phyloP scores from a whole-genome alignment of 1,140 invertebrate species.

The Heliconius eleuchia region DNA sequence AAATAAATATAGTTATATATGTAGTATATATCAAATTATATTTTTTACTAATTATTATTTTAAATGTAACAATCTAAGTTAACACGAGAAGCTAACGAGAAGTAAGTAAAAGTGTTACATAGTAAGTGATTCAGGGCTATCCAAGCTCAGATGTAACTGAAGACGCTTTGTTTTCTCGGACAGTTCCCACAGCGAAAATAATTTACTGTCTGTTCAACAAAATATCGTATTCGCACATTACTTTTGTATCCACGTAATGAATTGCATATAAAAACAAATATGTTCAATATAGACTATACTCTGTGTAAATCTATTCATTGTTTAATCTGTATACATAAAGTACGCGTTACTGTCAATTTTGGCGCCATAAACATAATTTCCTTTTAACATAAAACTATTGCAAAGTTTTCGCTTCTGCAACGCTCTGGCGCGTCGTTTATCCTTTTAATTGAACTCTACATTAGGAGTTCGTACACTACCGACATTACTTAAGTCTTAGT shows the following conservation, averaged over 20 bases:
- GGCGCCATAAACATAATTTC: slow-evolving; percentile 24
- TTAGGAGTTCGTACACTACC: slow-evolving; percentile 65
- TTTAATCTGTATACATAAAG: slow-evolving; percentile 19
- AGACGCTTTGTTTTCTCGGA: slow-evolving; percentile 76
- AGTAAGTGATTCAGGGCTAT: slow-evolving; percentile 59
- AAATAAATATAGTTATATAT: no score
- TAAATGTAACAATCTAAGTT: not conserved
- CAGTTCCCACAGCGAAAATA: slow-evolving; percentile 77
- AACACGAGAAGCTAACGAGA: slow-evolving; percentile 35
- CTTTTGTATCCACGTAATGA: slow-evolving; percentile 58
- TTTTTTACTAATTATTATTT: not conserved
- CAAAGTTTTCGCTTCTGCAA: slow-evolving; percentile 33
- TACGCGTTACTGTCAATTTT: slow-evolving; percentile 27
- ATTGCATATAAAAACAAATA: slow-evolving; percentile 29
- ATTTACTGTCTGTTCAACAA: slow-evolving; percentile 71
- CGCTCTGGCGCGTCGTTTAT: slow-evolving; percentile 39
- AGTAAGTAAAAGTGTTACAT: slow-evolving; percentile 48
- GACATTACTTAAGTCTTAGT: slow-evolving; percentile 72
- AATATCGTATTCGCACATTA: slow-evolving; percentile 73
- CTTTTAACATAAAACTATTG: not conserved
- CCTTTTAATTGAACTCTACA: slow-evolving; percentile 65
- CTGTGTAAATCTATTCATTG: not conserved
- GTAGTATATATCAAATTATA: no score
- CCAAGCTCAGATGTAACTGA: slow-evolving; percentile 71
- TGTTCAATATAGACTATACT: not conserved